phyloP scores from a whole-genome alignment of 2,113 vertebrate genomes.

The human (Homo sapiens) region DNA sequence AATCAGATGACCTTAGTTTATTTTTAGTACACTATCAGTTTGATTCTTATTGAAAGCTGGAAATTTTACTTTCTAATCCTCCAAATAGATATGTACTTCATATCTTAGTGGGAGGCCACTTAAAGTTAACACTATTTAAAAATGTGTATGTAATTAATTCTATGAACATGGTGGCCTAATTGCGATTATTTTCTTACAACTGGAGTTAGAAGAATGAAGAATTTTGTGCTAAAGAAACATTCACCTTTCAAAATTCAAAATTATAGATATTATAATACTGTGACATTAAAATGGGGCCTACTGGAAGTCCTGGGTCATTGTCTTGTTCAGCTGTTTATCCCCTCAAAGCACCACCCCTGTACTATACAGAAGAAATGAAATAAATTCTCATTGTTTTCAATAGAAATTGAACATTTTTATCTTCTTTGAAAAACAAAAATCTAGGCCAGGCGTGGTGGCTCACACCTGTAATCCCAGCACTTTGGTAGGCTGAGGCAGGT shows the following conservation, averaged over 20 bases:
- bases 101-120: neutral
- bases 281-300: neutral
- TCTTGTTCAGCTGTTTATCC: neutral
- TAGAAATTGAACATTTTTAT: neutral
- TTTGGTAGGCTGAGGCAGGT: too few relatives aligned
- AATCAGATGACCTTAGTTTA: neutral
- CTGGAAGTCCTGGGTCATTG: neutral
- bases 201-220: neutral
- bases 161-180: neutral
- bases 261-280: neutral
- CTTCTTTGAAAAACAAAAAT: neutral
- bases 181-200: constrained; percentile 16
- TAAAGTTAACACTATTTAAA: constrained; percentile 41
- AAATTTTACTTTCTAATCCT: constrained; percentile 37
- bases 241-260: constrained; percentile 24
- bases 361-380: neutral
- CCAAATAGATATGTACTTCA: neutral
- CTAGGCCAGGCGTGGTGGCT: too few relatives aligned
- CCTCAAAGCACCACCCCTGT: neutral
- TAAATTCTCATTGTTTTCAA: neutral
- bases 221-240: constrained; percentile 27
- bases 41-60: constrained; percentile 17
- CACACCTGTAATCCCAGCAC: too few relatives aligned
- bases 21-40: neutral
- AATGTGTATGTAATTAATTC: neutral